These are phyloP conservation scores for Montifringilla adamsi DNA, from an alignment of 2,113 vertebrate genomes.

Conservation along the genomic window DNA sequence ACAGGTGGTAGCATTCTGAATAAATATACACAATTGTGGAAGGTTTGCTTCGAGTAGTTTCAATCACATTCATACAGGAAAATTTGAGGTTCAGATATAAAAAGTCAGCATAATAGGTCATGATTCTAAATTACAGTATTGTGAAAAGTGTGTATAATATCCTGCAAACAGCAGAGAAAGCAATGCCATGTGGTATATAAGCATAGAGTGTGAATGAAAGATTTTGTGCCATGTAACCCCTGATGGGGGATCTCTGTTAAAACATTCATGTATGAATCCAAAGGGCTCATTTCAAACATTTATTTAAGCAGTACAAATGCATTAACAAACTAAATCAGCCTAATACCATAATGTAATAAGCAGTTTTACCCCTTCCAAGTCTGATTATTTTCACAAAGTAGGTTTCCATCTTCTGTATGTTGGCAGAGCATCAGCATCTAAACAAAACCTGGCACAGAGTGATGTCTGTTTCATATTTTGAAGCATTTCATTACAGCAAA, in stretches of 20 bases:
- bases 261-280: background rate
- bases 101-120: background rate
- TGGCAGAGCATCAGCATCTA: conserved; percentile 19
- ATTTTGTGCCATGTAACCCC: background rate
- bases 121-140: background rate
- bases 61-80: background rate
- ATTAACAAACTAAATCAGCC: conserved; percentile 37
- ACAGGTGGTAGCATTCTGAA: background rate
- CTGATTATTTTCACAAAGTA: conserved; percentile 32
- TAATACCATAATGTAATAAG: conserved; percentile 29
- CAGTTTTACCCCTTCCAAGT: conserved; percentile 30
- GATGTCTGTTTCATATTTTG: background rate
- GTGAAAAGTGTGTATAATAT: background rate
- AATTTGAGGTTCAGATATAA: background rate
- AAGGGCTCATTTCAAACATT: conserved; percentile 8
- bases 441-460: background rate
- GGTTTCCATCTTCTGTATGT: conserved; percentile 7
- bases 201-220: background rate
- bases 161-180: background rate
- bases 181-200: background rate
- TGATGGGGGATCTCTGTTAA: background rate
- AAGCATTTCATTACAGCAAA: conserved; percentile 27
- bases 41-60: background rate
- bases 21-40: background rate
- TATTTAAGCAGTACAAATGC: background rate